These are phyloP conservation scores for Phallusia fumigata DNA, from an alignment of 23 tunicate species.

Conservation along the genomic window DNA sequence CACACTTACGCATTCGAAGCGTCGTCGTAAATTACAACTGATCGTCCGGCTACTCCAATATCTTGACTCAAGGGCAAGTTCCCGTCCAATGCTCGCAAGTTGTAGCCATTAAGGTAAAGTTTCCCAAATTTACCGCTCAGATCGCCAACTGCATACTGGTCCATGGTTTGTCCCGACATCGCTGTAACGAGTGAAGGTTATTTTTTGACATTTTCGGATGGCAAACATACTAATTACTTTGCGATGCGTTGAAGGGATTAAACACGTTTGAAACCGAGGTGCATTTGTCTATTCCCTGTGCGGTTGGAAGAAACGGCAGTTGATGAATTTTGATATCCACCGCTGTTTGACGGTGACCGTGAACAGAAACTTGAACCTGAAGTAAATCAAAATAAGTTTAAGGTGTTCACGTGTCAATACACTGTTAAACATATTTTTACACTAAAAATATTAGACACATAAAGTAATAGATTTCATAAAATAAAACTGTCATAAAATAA, in stretches of 20 bases:
- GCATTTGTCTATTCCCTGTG: neutral
- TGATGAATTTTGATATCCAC: neutral
- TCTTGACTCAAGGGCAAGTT: constrained; percentile 60
- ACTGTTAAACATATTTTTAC: too few relatives aligned
- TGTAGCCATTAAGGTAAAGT: neutral
- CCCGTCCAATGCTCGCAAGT: constrained; percentile 21
- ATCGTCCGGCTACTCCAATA: constrained; percentile 44
- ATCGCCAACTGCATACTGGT: constrained; percentile 80
- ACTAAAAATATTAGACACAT: too few relatives aligned
- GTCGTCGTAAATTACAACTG: constrained; percentile 47
- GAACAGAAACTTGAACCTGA: neutral
- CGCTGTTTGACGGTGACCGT: neutral
- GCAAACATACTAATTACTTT: neutral
- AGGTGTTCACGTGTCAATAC: neutral
- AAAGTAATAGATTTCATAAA: too few relatives aligned
- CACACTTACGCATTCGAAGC: neutral
- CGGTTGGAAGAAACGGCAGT: neutral
- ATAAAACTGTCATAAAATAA: too few relatives aligned
- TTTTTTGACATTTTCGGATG: neutral
- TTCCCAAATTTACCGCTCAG: constrained; percentile 42
- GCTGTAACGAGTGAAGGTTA: too few relatives aligned
- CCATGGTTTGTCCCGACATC: neutral
- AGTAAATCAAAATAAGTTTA: neutral
- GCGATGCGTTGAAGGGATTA: neutral
- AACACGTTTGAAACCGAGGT: neutral